Percentiles rank a stretch among this genome's conserved stretches.
Conservation (phyloP, 1,140 invertebrate species). For the Capitella teleta region DNA sequence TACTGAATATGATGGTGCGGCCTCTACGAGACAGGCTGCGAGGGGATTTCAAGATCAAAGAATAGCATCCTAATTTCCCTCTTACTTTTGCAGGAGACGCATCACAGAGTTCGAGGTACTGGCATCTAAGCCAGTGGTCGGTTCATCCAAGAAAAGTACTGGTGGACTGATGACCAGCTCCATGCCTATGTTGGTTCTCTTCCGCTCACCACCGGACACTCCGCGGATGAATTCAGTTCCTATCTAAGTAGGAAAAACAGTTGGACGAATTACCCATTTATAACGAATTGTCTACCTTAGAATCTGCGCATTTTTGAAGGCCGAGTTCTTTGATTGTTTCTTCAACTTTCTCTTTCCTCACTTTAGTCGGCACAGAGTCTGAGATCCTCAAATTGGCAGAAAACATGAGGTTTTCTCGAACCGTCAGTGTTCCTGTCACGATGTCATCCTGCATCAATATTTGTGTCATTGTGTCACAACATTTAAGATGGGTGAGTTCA, state of each 20-base stretch:
- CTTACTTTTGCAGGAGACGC: constrained; percentile 30
- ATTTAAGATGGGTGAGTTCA: too few relatives aligned
- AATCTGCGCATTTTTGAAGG: constrained; percentile 65
- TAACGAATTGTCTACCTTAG: constrained; percentile 52
- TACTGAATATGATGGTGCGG: constrained; percentile 38
- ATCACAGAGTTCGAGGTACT: constrained; percentile 41
- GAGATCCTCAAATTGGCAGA: constrained; percentile 34
- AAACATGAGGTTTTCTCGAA: constrained; percentile 35
- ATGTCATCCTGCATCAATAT: constrained; percentile 17
- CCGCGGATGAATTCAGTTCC: constrained; percentile 40
- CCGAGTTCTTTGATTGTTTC: constrained; percentile 81
- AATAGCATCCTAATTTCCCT: too few relatives aligned
- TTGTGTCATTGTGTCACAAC: not conserved
- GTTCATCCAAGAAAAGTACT: constrained; percentile 41
- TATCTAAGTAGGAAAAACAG: constrained; percentile 12
- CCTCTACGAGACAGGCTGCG: constrained; percentile 31
- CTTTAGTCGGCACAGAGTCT: constrained; percentile 12
- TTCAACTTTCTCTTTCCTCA: constrained; percentile 51
- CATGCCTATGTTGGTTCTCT: constrained; percentile 40
- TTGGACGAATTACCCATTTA: too few relatives aligned
- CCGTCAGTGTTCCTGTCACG: constrained; percentile 17
- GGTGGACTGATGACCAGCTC: constrained; percentile 38
- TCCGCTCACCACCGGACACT: constrained; percentile 40
- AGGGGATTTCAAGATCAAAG: too few relatives aligned
- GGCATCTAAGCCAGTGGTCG: constrained; percentile 42